phyloP scores from a whole-genome alignment of 2,113 vertebrate species.

The Xenopus borealis region DNA sequence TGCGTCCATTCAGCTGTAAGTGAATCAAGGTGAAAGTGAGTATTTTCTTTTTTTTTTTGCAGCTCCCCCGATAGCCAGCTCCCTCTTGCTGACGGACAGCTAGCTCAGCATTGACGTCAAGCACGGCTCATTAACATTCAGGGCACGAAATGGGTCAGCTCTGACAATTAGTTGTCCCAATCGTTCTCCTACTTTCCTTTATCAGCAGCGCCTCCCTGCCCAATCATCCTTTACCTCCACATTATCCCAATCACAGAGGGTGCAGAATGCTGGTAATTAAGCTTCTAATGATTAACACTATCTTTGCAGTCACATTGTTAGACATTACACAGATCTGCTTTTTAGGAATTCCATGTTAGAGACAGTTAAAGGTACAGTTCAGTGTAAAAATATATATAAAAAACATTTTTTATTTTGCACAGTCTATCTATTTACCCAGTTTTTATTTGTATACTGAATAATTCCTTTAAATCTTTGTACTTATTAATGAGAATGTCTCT shows the following conservation, averaged over 20 bases:
- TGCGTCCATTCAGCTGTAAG: constrained; percentile 11
- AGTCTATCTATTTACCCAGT: no score
- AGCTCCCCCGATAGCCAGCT: constrained; percentile 26
- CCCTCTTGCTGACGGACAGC: constrained; percentile 29
- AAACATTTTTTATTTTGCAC: no score
- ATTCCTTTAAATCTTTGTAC: no score
- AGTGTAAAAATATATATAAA: no score
- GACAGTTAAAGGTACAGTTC: no score
- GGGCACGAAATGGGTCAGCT: constrained; percentile 44
- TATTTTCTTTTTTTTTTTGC: constrained; percentile 19
- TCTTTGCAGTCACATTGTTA: no score
- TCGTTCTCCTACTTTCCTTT: constrained; percentile 36
- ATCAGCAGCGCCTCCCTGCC: constrained; percentile 29
- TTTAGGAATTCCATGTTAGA: no score
- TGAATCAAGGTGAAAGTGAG: constrained; percentile 39
- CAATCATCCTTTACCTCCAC: constrained; percentile 32
- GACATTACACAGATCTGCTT: no score
- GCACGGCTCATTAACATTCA: constrained; percentile 40
- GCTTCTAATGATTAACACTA: constrained; percentile 35
- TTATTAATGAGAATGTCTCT: no score
- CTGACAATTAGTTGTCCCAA: constrained; percentile 43
- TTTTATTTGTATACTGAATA: no score
- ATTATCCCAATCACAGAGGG: constrained; percentile 42
- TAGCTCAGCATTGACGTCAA: constrained; percentile 39
- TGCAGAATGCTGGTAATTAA: constrained; percentile 33